phyloP scores from a whole-genome alignment of 1,140 invertebrate species.

The Dolichoris vasculosae region DNA sequence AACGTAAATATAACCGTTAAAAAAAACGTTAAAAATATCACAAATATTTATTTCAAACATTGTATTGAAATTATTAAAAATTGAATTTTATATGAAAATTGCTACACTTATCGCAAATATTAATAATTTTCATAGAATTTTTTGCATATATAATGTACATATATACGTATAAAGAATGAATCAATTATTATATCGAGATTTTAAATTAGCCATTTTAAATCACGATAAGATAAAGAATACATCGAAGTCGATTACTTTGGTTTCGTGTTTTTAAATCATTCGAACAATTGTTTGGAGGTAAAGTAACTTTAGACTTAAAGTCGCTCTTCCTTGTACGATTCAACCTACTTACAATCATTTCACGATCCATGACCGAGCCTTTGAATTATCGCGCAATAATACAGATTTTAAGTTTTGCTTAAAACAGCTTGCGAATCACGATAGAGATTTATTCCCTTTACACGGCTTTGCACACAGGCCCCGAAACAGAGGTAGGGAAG shows the following conservation, averaged over 20 bases:
- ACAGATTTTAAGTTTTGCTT: conserved; percentile 25
- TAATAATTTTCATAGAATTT: background rate
- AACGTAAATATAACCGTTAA: too few species aligned
- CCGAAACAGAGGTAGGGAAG: background rate
- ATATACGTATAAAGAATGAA: too few species aligned
- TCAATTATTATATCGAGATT: too few species aligned
- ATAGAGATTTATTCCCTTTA: conserved; percentile 29
- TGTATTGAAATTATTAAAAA: too few species aligned
- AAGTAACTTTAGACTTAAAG: background rate
- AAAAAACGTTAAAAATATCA: too few species aligned
- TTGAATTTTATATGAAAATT: too few species aligned
- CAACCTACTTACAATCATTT: background rate
- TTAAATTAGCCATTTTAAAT: background rate
- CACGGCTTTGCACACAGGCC: background rate
- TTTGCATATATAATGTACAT: background rate
- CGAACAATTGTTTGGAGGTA: background rate
- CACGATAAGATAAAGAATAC: background rate
- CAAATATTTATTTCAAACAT: too few species aligned
- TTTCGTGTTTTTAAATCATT: background rate
- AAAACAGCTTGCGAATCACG: background rate
- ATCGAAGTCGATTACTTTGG: background rate
- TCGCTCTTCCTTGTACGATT: background rate
- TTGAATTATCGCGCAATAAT: conserved; percentile 8
- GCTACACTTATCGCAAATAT: too few species aligned
- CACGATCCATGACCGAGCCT: background rate